These are phyloP conservation scores for Acleris holmiana DNA, from an alignment of 2,888 invertebrate species.

Conservation along the genomic window DNA sequence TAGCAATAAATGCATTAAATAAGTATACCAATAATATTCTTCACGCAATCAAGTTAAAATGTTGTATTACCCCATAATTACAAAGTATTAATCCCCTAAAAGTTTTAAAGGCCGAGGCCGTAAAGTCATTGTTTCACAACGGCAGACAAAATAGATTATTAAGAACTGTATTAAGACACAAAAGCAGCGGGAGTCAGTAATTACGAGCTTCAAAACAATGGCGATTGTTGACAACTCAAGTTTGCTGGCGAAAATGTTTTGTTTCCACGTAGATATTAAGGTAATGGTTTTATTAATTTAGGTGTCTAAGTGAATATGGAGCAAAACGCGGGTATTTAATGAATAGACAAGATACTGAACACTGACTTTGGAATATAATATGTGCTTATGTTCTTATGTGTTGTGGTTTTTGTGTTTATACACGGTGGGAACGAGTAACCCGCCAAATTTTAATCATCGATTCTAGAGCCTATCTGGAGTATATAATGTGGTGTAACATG, in stretches of 20 bases:
- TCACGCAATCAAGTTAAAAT: neutral
- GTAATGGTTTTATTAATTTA: neutral
- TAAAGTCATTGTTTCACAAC: slow-evolving; percentile 6
- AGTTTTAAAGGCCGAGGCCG: neutral
- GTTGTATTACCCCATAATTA: neutral
- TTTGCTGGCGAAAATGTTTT: neutral
- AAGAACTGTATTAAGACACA: slow-evolving; percentile 13
- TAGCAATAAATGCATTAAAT: no score
- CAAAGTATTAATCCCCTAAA: neutral
- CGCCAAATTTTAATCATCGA: no score
- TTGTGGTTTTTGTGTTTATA: no score
- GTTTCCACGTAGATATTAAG: neutral
- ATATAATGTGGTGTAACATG: no score
- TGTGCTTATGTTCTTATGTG: no score
- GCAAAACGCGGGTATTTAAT: no score
- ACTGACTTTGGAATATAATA: no score
- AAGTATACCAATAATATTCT: neutral
- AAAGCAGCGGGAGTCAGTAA: slow-evolving; percentile 4
- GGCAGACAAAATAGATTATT: slow-evolving; percentile 8
- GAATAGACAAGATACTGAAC: no score
- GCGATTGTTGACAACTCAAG: slow-evolving; percentile 8
- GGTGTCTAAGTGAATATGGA: no score
- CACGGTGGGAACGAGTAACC: no score
- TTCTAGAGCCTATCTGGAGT: no score
- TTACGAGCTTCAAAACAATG: slow-evolving; percentile 4